phyloP scores from a whole-genome alignment of 2,797 vertebrate species.

The Onychomys leucogaster region DNA sequence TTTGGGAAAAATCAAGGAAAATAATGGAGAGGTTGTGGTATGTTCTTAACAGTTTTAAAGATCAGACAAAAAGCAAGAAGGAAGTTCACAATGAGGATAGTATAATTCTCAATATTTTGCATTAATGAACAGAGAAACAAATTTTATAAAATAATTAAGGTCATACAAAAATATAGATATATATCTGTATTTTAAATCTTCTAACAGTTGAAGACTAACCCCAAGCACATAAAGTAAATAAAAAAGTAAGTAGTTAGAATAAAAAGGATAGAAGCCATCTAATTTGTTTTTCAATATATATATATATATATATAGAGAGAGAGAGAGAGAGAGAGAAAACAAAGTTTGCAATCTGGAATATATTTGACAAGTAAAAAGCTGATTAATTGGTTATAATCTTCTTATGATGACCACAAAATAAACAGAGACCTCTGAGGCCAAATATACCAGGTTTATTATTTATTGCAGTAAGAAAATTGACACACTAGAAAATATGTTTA shows the following conservation, averaged over 20 bases:
- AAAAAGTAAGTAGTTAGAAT: not conserved
- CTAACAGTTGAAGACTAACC: not conserved
- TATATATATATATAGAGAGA: too few relatives aligned
- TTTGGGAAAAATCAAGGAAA: too few relatives aligned
- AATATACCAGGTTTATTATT: not conserved
- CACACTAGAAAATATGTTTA: not conserved
- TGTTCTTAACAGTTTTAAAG: not conserved
- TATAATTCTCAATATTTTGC: not conserved
- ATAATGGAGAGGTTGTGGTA: not conserved
- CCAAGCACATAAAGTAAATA: not conserved
- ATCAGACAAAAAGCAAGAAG: not conserved
- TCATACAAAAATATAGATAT: not conserved
- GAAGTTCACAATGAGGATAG: not conserved
- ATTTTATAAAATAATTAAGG: not conserved
- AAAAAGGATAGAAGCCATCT: not conserved
- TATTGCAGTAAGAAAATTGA: not conserved
- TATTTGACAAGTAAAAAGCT: slow-evolving; percentile 21
- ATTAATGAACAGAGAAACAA: not conserved
- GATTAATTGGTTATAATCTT: not conserved
- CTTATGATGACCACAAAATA: not conserved
- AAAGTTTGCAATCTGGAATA: not conserved
- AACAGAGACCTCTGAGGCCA: not conserved
- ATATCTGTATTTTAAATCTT: not conserved
- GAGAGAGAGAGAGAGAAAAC: too few relatives aligned
- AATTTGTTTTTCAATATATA: not conserved